phyloP scores from a whole-genome alignment of 2,113 vertebrate genomes.

The Andinoacara biseriatus region DNA sequence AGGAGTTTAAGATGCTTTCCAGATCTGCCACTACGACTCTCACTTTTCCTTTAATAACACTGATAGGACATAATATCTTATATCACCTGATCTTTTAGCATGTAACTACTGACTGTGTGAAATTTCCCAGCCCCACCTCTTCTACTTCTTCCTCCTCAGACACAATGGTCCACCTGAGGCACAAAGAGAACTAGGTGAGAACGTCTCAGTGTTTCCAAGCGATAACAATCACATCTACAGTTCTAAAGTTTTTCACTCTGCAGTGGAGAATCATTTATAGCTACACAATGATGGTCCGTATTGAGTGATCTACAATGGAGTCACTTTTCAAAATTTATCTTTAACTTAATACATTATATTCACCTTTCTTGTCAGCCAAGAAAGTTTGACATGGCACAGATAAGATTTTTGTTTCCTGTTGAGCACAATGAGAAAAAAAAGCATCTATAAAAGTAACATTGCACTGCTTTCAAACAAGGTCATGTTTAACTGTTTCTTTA shows the following conservation, averaged over 20 bases:
- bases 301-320: not conserved
- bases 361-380: not conserved
- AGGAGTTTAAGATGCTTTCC: not conserved
- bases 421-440: not conserved
- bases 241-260: not conserved
- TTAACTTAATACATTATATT: not conserved
- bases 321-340: not conserved
- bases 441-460: not conserved
- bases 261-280: not conserved
- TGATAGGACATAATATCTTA: too few relatives aligned
- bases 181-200: constrained; percentile 43
- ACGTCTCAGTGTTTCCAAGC: constrained; percentile 7
- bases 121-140: not conserved
- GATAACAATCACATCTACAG: constrained; percentile 4
- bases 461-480: not conserved
- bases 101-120: constrained; percentile 18
- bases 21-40: not conserved
- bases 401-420: not conserved
- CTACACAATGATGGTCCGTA: not conserved
- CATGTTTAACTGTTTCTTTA: not conserved
- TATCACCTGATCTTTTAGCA: not conserved
- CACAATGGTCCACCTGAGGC: constrained; percentile 4
- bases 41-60: not conserved
- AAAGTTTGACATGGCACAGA: not conserved
- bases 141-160: not conserved